These are phyloP conservation scores for Ormia ochracea DNA, from an alignment of 2,888 invertebrate species.

Conservation along the genomic window DNA sequence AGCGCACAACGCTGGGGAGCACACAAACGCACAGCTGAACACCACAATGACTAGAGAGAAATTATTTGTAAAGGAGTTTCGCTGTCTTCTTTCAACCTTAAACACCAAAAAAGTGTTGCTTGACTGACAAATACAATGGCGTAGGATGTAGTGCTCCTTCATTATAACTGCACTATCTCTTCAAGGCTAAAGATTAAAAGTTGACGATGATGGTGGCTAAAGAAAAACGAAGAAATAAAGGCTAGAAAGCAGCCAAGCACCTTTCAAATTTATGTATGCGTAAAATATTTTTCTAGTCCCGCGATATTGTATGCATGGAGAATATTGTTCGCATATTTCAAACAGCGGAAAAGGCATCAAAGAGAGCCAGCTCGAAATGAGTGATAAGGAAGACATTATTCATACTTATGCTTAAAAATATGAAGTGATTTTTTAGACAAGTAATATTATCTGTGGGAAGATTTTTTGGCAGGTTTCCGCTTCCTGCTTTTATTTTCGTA, in stretches of 20 bases:
- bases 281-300: conserved; percentile 61
- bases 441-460: too few relatives aligned
- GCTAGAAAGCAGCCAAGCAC: neutral
- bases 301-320: conserved; percentile 16
- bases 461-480: too few relatives aligned
- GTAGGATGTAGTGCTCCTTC: neutral
- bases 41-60: conserved; percentile 28
- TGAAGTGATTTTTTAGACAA: too few relatives aligned
- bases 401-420: too few relatives aligned
- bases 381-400: too few relatives aligned
- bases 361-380: too few relatives aligned
- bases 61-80: conserved; percentile 18
- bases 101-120: conserved; percentile 48
- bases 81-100: conserved; percentile 33
- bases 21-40: too few relatives aligned
- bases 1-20: conserved; percentile 1
- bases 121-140: conserved; percentile 24
- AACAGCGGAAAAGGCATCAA: neutral
- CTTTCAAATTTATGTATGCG: conserved; percentile 57
- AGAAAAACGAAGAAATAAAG: neutral
- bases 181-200: neutral
- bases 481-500: too few relatives aligned
- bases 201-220: neutral
- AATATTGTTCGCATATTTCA: neutral
- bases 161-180: conserved; percentile 1